These are phyloP conservation scores for Drosophila rellima DNA, from an alignment of 2,888 invertebrate species.

Conservation along the genomic window DNA sequence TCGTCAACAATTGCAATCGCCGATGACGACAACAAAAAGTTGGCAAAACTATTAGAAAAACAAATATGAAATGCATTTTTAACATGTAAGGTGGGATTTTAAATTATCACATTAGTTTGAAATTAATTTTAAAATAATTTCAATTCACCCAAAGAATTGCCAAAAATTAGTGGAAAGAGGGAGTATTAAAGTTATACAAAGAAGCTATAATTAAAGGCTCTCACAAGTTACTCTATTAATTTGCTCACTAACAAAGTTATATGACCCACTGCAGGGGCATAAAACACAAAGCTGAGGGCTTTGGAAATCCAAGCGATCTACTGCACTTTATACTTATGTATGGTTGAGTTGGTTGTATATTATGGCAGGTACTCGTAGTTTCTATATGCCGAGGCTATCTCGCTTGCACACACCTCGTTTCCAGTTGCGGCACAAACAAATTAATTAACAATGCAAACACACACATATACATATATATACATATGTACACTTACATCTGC, in stretches of 20 bases:
- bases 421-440: slow-evolving; percentile 65
- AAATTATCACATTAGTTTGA: too few relatives aligned
- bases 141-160: too few relatives aligned
- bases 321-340: slow-evolving; percentile 32
- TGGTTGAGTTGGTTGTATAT: not conserved
- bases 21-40: slow-evolving; percentile 23
- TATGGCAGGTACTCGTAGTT: slow-evolving; percentile 25
- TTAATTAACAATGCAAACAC: slow-evolving; percentile 76
- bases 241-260: slow-evolving; percentile 24
- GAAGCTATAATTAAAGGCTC: not conserved
- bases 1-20: not conserved
- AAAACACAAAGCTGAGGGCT: slow-evolving; percentile 44
- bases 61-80: not conserved
- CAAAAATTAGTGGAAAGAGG: not conserved
- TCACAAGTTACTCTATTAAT: not conserved
- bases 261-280: slow-evolving; percentile 34
- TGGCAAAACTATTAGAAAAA: not conserved
- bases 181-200: not conserved
- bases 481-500: slow-evolving; percentile 1
- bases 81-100: not conserved
- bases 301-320: slow-evolving; percentile 48
- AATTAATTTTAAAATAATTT: too few relatives aligned
- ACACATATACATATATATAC: slow-evolving; percentile 12
- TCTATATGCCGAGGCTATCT: slow-evolving; percentile 28
- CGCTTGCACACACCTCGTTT: slow-evolving; percentile 33